Evolutionary conservation across 2,888 invertebrate genomes (phyloP), one percentile per base, ranked within the genome.

Genomic region (Patella ulyssiponensis): DNA sequence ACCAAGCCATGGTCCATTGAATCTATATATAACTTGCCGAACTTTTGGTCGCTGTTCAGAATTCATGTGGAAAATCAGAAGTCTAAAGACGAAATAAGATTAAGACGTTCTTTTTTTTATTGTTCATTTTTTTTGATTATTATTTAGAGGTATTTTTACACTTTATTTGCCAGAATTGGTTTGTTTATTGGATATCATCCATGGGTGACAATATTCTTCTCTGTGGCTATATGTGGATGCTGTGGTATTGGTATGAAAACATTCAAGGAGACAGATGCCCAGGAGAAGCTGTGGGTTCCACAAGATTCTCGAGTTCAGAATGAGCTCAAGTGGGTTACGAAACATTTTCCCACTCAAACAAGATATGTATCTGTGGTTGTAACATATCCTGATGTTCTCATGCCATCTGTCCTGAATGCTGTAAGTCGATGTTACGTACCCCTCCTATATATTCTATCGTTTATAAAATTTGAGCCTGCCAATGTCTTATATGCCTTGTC

Each of bases 221-320:
- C 81, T 23, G 69, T 87, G 7, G 56, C 83, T 2, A 78, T 85
- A 17, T 88, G 87, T 80, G 85, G 85, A 3, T 77, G 86, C 3
- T 87, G 86, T 82, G 86, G 85, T 1, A 78, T 87, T n/a, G 88
- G 88, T n/a, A 79, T 88, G 79, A 81, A 82, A 33, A 84, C 86
- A 9, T 86, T 88, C 70, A 73, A 84, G 27, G 85, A 86, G 73
- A 86, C 85, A 3, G 80, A 80, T 1, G 85, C 81, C n/a, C 85
- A 86, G 78, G 87, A 86, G 23, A 85, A 87, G 69, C 81, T 88
- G 4, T 88, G 88, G 88, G 88, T 88, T 17, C 88, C 88, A 1
- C 79, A 81, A 44, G 80, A 82, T 17, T 86, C 88, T 0, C 77
- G 87, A 14, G 80, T 88, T 11, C 81, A 87, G 73, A 79, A 78